Percentiles rank a stretch among this genome's conserved stretches.
phyloP scores from a whole-genome alignment of 2,797 vertebrate species.

The Rhinophrynus dorsalis region DNA sequence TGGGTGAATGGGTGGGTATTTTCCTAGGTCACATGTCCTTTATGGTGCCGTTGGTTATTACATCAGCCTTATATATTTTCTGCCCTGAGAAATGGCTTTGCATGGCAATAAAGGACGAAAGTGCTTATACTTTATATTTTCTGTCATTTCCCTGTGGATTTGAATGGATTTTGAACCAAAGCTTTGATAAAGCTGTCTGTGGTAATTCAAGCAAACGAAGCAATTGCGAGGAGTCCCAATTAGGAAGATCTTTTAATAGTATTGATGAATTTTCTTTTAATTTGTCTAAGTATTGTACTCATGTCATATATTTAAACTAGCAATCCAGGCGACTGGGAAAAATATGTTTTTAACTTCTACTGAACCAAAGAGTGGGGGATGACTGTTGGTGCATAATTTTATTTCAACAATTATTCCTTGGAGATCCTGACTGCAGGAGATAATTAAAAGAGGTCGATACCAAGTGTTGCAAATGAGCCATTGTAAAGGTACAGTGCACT shows the following conservation, averaged over 20 bases:
- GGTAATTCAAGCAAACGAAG: background rate
- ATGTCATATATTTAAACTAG: constrained; percentile 10
- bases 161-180: constrained; percentile 4
- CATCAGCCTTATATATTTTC: too few species aligned
- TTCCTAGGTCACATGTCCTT: too few species aligned
- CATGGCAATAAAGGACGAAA: background rate
- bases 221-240: constrained; percentile 11
- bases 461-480: background rate
- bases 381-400: background rate
- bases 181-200: constrained; percentile 19
- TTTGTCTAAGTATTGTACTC: constrained; percentile 26
- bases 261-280: constrained; percentile 27
- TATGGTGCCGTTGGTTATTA: too few species aligned
- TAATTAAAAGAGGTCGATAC: constrained; percentile 15
- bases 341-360: constrained; percentile 1
- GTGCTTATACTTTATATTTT: background rate
- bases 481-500: background rate
- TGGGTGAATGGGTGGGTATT: too few species aligned
- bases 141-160: background rate
- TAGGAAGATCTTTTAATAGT: constrained; percentile 18
- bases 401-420: constrained; percentile 2
- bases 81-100: too few species aligned
- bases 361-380: background rate
- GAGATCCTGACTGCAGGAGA: constrained; percentile 3
- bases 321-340: background rate